Base-by-base conservation (phyloP, 53 echinoderm and acorn worm genomes). In the Echinarachnius parma region DNA sequence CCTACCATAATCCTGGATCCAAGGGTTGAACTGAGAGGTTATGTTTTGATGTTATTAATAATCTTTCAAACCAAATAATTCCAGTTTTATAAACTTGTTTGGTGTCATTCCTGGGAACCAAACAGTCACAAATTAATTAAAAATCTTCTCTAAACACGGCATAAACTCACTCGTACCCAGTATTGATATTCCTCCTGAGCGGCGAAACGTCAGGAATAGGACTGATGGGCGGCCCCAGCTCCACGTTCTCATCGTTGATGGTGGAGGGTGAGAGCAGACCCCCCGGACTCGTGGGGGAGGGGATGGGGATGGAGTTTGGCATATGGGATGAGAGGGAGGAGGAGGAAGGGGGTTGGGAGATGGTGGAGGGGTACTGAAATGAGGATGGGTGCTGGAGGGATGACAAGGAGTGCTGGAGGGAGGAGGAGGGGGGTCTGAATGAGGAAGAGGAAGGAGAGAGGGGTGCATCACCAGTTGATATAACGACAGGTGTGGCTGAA, bases 171-270 rank as follows among this genome's bases (percentile, higher is more conserved):
- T 9, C 42, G 8, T 42, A n/a, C n/a, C n/a, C n/a, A n/a, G n/a
- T n/a, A 4, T 50, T 10, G 19, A 50, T 31, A 34, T 20, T 34
- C 34, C 70, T 69, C 30, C 53, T 52, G 53, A 69, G 70, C 10
- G 70, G 70, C 4, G 70, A 69, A 4, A 69, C 70, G 19, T 69
- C 70, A n/a, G 70, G 70, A 4, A 69, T 32, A 21, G 70, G 70
- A 25, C 70, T 69, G 13, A 69, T 69, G 34, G 70, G 70, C 10
- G 70, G 70, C 13, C 70, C 70, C 21, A 69, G 53, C 32, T 35
- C 70, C 4, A 69, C 70, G 26, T 69, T 69, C 31, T 24, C 54
- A 32, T 36, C 70, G 23, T 69, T 36, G 28, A 23, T 69, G 52
- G 53, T 27, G 8, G 34, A 48, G 14, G 62, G 62, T 25, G 61